Evolutionary conservation across 2,113 vertebrate genomes (phyloP).

Genomic region (Macrotis lagotis): DNA sequence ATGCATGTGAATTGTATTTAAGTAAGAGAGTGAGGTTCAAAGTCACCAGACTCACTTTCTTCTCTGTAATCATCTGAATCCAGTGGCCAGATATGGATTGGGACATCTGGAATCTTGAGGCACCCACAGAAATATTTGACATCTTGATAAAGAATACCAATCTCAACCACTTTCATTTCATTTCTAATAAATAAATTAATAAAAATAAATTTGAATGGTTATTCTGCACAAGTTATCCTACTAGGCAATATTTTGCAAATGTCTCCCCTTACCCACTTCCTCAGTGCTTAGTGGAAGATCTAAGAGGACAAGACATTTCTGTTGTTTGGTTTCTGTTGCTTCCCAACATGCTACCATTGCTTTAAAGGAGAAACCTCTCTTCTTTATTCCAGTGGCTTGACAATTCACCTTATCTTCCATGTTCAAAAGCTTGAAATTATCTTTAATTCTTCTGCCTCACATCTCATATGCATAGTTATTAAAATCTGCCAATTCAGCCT

Average conservation of each 20-base stretch:
- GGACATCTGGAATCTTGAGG: too few relatives aligned
- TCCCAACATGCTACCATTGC: background rate
- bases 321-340: background rate
- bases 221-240: background rate
- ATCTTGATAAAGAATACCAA: background rate
- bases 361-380: background rate
- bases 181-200: background rate
- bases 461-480: background rate
- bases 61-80: too few relatives aligned
- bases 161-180: background rate
- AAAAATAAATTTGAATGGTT: background rate
- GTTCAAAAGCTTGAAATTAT: background rate
- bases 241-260: background rate
- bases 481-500: background rate
- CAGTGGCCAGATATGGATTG: too few relatives aligned
- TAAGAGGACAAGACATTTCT: background rate
- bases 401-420: background rate
- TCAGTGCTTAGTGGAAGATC: background rate
- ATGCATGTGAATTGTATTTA: too few relatives aligned
- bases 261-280: background rate
- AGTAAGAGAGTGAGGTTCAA: too few relatives aligned
- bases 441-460: background rate
- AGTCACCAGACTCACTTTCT: too few relatives aligned
- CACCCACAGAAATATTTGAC: background rate
- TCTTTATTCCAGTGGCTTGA: background rate